Base-by-base conservation (phyloP, 2,113 vertebrate species). In the Salvator merianae region DNA sequence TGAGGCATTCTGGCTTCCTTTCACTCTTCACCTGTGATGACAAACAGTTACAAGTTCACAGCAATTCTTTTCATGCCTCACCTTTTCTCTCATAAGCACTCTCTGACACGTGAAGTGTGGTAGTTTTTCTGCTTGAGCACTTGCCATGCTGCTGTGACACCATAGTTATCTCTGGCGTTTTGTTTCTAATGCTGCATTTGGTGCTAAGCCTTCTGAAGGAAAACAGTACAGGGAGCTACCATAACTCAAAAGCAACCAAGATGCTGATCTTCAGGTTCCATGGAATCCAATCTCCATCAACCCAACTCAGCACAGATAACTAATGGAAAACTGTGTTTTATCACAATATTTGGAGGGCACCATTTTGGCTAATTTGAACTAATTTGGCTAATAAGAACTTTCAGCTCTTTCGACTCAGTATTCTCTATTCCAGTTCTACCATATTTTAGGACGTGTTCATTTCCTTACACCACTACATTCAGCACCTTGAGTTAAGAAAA, bases 1-100 rank as follows among this genome's bases (percentile, higher is more conserved):
- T 26, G 53, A 55, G 38, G 53, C 69, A 62, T 81, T 77, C 74
- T 50, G 87, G 43, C 77, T 50, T 93, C 86, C 62, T 68, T 66
- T 87, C 69, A 82, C 79, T 34, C 55, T 69, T 40, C 18, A 77
- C 86, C 80, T 70, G 76, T n/a, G 30, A 59, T 26, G 47, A 84
- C 76, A 86, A 79, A 18, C 4, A 59, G 38, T 47, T 9, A 47
- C 43, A 59, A 20, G 4, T 59, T 34, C 26, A 38, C 50, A 43
- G 1, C 69, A 5, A 83, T 91, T 79, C 68, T 78, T 69, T 38
- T 79, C 0, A n/a, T 69, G 43, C 75, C 84, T 28, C 66, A 53
- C 36, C 34, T 0, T 5, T 9, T 3, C 50, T 28, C 76, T 20
- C 30, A 22, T 28, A 50, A 50, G 50, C 13, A 32, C 62, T 26